phyloP scores from a whole-genome alignment of 92 coral and sea anemone species.

The Parazoanthus swiftii region DNA sequence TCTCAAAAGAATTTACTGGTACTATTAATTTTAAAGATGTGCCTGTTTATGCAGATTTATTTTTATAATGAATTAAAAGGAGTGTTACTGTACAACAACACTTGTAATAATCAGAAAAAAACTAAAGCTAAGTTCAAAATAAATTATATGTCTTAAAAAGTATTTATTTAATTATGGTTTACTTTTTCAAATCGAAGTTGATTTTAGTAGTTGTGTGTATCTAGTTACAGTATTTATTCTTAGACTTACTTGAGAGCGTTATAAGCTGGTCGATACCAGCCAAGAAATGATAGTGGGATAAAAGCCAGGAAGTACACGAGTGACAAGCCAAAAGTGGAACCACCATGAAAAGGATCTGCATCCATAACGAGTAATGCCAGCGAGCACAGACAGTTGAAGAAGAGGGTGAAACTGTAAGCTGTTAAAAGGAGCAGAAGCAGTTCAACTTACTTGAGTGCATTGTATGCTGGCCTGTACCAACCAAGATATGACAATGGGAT shows the following conservation, averaged over 20 bases:
- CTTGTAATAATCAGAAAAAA: too few relatives aligned
- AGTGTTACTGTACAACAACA: too few relatives aligned
- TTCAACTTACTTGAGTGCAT: slow-evolving; percentile 86
- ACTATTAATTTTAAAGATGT: too few relatives aligned
- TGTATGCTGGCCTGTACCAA: slow-evolving; percentile 96
- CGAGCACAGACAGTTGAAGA: slow-evolving; percentile 30
- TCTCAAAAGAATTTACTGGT: too few relatives aligned
- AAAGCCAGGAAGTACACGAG: slow-evolving; percentile 26
- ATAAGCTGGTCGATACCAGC: slow-evolving; percentile 43
- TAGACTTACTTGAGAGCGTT: slow-evolving; percentile 40
- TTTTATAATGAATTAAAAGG: too few relatives aligned
- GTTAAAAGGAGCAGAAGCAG: not conserved
- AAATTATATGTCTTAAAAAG: too few relatives aligned
- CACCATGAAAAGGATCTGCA: not conserved
- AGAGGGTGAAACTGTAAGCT: slow-evolving; percentile 33
- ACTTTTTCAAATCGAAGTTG: not conserved
- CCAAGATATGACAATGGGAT: slow-evolving; percentile 81
- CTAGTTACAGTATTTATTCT: not conserved
- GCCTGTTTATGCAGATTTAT: too few relatives aligned
- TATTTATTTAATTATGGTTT: too few relatives aligned
- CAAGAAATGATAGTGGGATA: slow-evolving; percentile 14
- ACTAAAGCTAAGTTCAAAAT: not conserved
- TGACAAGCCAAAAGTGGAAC: slow-evolving; percentile 18
- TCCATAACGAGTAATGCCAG: slow-evolving; percentile 19
- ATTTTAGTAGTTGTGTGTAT: not conserved